A percentile compares a stretch with the other conserved stretches of the same genome.
Conservation (phyloP, 2,888 invertebrate genomes). For the Danaus chrysippus region DNA sequence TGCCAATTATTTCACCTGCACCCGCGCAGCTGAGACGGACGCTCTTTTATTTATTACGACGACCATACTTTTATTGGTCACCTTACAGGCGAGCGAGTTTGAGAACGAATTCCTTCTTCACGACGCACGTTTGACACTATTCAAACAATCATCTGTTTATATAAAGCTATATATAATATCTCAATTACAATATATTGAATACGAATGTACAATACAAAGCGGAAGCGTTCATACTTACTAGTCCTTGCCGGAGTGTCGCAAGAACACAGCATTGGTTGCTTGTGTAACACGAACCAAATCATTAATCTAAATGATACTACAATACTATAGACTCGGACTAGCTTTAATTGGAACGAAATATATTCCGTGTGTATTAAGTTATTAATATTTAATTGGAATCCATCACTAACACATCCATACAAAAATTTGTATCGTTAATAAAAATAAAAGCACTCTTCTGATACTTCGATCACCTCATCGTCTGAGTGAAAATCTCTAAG, state of each 20-base stretch:
- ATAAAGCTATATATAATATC: neutral
- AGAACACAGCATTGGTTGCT: slow-evolving; percentile 21
- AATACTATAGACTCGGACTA: slow-evolving; percentile 14
- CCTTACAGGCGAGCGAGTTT: slow-evolving; percentile 54
- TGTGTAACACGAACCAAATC: slow-evolving; percentile 28
- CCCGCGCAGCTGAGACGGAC: slow-evolving; percentile 72
- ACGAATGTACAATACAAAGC: slow-evolving; percentile 15
- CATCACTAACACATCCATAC: neutral
- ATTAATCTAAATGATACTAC: slow-evolving; percentile 31
- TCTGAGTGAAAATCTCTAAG: slow-evolving; percentile 7
- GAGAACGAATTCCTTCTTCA: slow-evolving; percentile 21
- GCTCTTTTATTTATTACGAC: slow-evolving; percentile 76
- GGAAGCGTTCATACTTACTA: slow-evolving; percentile 20
- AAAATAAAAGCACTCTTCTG: neutral
- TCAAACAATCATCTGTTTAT: too few species aligned
- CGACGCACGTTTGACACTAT: neutral
- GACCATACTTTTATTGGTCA: slow-evolving; percentile 77
- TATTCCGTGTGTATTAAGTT: too few species aligned
- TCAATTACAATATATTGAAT: neutral
- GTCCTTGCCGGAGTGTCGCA: slow-evolving; percentile 27
- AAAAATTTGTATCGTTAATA: neutral
- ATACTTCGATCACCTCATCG: slow-evolving; percentile 10
- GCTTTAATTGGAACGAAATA: neutral
- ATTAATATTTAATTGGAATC: too few species aligned
- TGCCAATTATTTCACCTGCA: slow-evolving; percentile 78